Conservation (phyloP, 2,797 vertebrate genomes). For the Peromyscus aztecus region DNA sequence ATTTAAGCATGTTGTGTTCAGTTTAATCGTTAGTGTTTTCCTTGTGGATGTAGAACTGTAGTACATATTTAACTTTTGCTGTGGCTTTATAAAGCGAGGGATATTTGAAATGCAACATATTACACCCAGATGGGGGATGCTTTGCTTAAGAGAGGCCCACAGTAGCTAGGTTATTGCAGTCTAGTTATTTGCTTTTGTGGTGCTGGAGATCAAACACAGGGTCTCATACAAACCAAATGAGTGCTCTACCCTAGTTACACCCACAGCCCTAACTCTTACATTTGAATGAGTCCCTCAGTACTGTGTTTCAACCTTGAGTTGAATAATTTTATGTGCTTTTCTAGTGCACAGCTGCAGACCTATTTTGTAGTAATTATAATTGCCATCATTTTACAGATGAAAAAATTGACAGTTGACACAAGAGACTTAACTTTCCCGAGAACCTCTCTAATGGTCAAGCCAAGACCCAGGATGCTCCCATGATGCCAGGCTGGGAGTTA, state of each 20-base stretch:
- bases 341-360: background rate
- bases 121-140: background rate
- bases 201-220: background rate
- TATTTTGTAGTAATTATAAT: constrained; percentile 23
- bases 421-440: background rate
- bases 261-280: background rate
- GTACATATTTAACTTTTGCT: constrained; percentile 13
- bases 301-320: background rate
- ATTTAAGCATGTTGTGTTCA: background rate
- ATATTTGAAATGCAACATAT: background rate
- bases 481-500: background rate
- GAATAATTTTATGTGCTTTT: background rate
- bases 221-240: background rate
- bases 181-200: background rate
- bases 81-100: constrained; percentile 24
- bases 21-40: background rate
- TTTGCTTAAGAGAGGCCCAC: background rate
- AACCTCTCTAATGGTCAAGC: no score
- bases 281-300: background rate
- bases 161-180: background rate
- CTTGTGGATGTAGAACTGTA: background rate
- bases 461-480: background rate
- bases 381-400: background rate
- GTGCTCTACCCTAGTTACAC: no score
- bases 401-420: background rate